Evolutionary conservation across 2,797 vertebrate genomes (phyloP).

Genomic region (Pyrrhura leucotis): DNA sequence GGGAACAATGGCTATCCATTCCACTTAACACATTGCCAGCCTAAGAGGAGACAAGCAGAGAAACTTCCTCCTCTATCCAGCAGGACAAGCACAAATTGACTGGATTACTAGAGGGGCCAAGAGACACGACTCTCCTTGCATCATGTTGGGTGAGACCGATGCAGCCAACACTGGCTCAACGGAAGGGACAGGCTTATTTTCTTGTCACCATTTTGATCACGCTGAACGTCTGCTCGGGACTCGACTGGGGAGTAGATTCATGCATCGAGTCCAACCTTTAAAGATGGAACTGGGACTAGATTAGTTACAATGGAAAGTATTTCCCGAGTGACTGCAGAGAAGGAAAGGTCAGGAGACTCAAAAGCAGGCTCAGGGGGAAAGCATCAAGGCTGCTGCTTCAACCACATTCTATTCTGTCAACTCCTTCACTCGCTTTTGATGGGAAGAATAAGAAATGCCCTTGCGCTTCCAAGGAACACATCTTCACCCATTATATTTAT

Average conservation of each 20-base stretch:
- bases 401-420: slow-evolving; percentile 4
- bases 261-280: neutral
- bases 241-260: neutral
- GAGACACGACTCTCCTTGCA: neutral
- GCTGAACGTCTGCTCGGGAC: neutral
- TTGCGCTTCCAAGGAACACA: neutral
- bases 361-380: slow-evolving; percentile 47
- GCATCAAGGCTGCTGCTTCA: slow-evolving; percentile 48
- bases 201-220: neutral
- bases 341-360: slow-evolving; percentile 59
- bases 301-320: slow-evolving; percentile 45
- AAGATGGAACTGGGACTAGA: slow-evolving; percentile 30
- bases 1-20: neutral
- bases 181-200: neutral
- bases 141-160: neutral
- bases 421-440: slow-evolving; percentile 32
- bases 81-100: neutral
- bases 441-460: slow-evolving; percentile 39
- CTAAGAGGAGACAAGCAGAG: neutral
- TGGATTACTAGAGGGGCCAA: neutral
- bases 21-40: neutral
- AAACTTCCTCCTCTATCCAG: neutral
- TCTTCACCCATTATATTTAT: slow-evolving; percentile 23
- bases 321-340: slow-evolving; percentile 28
- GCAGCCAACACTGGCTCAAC: neutral